Conservation (phyloP, 2,888 invertebrate genomes). For the Ochropacha duplaris region DNA sequence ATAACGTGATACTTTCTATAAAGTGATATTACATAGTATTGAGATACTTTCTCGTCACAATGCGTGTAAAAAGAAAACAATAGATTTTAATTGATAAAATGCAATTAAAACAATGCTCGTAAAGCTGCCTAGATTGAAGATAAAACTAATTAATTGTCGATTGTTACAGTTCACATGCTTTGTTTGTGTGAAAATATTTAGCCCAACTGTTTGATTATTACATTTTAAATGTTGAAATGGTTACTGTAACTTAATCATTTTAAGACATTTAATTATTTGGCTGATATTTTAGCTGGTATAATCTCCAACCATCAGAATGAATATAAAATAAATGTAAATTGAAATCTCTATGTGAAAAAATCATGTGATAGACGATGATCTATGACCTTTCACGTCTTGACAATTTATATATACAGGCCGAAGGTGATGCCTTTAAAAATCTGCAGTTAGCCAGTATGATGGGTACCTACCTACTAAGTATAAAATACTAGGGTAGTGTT, state of each 20-base stretch:
- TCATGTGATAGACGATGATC: too few relatives aligned
- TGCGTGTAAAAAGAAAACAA: constrained; percentile 24
- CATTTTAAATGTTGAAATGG: constrained; percentile 10
- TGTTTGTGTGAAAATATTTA: constrained; percentile 19
- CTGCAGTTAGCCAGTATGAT: too few relatives aligned
- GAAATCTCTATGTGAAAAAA: too few relatives aligned
- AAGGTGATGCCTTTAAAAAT: too few relatives aligned
- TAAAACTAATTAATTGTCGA: constrained; percentile 40
- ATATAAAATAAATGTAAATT: too few relatives aligned
- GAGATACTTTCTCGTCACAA: constrained; percentile 3
- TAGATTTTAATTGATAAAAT: constrained; percentile 45
- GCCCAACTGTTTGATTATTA: constrained; percentile 6
- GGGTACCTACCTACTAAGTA: too few relatives aligned
- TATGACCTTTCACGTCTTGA: too few relatives aligned
- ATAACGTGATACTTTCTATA: background rate
- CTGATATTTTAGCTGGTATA: too few relatives aligned
- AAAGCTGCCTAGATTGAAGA: constrained; percentile 34
- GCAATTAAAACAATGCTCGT: constrained; percentile 45
- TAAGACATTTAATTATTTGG: too few relatives aligned
- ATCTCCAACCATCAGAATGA: too few relatives aligned
- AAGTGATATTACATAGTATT: background rate
- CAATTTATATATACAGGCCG: too few relatives aligned
- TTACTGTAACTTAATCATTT: constrained; percentile 6
- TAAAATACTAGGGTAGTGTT: too few relatives aligned
- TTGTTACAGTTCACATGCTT: constrained; percentile 36